Conservation (phyloP, 2,113 vertebrate genomes). For the Empidonax alnorum region DNA sequence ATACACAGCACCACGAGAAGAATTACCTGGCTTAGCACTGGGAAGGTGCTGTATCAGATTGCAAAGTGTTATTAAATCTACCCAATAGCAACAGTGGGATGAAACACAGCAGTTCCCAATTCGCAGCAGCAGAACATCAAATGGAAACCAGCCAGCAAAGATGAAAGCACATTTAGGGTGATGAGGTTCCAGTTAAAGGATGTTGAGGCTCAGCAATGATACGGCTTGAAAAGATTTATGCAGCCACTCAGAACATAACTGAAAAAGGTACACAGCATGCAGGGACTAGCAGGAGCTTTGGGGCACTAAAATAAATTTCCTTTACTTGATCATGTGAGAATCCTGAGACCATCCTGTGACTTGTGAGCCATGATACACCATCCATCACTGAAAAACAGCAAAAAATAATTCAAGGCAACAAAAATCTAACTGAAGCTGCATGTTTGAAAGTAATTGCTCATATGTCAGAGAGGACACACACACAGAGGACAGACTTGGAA, state of each 20-base stretch:
- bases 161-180: neutral
- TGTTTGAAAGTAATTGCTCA: neutral
- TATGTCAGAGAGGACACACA: neutral
- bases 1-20: neutral
- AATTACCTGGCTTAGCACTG: neutral
- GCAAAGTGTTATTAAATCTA: neutral
- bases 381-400: neutral
- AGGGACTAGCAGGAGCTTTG: neutral
- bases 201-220: neutral
- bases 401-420: neutral
- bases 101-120: neutral
- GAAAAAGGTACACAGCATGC: neutral
- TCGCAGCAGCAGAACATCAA: neutral
- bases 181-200: slow-evolving; percentile 3
- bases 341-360: slow-evolving; percentile 36
- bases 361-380: neutral
- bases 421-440: neutral
- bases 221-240: neutral
- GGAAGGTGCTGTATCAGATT: neutral
- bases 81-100: neutral
- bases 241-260: neutral
- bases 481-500: neutral
- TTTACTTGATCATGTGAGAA: slow-evolving; percentile 39
- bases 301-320: neutral
- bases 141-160: neutral